Evolutionary conservation across 2,888 invertebrate species (phyloP).

Genomic region (Cryptus armator): DNA sequence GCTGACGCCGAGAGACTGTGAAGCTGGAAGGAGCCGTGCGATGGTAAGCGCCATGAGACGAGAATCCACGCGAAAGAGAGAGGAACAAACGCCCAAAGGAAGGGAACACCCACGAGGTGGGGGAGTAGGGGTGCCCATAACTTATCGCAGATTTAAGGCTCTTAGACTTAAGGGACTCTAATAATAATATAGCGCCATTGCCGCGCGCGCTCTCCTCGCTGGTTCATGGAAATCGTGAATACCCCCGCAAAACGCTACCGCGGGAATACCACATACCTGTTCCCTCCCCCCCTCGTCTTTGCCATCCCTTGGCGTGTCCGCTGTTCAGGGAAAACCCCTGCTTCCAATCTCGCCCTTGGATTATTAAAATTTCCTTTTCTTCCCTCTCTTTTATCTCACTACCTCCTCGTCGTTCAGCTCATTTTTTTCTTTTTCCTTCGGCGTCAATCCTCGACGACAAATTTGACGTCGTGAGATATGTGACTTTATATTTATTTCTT

Average conservation of each 20-base stretch:
- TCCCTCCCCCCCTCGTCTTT: constrained; percentile 45
- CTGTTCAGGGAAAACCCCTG: constrained; percentile 10
- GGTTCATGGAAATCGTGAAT: constrained; percentile 81
- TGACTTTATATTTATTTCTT: constrained; percentile 9
- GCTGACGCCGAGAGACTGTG: constrained; percentile 61
- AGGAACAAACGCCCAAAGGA: constrained; percentile 73
- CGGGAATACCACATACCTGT: constrained; percentile 60
- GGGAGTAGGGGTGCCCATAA: constrained; percentile 82
- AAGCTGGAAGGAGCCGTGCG: constrained; percentile 45
- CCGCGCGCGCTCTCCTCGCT: constrained; percentile 70
- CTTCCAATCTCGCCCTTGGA: constrained; percentile 51
- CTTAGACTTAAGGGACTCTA: constrained; percentile 86
- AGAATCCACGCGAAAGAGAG: constrained; percentile 51
- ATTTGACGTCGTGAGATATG: constrained; percentile 44
- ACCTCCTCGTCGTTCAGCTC: constrained; percentile 48
- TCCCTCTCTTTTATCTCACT: constrained; percentile 32
- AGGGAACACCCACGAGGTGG: constrained; percentile 66
- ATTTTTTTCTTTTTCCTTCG: constrained; percentile 35
- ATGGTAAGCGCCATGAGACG: not conserved
- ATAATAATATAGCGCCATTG: constrained; percentile 85
- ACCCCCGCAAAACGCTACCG: constrained; percentile 71
- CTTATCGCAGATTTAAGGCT: constrained; percentile 86
- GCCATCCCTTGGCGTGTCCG: constrained; percentile 11
- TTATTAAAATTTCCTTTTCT: constrained; percentile 64
- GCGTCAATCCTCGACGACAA: constrained; percentile 67